Percentiles rank a stretch among this genome's conserved stretches.
phyloP scores from a whole-genome alignment of 2,113 vertebrate species.

The Baryphthengus martii region DNA sequence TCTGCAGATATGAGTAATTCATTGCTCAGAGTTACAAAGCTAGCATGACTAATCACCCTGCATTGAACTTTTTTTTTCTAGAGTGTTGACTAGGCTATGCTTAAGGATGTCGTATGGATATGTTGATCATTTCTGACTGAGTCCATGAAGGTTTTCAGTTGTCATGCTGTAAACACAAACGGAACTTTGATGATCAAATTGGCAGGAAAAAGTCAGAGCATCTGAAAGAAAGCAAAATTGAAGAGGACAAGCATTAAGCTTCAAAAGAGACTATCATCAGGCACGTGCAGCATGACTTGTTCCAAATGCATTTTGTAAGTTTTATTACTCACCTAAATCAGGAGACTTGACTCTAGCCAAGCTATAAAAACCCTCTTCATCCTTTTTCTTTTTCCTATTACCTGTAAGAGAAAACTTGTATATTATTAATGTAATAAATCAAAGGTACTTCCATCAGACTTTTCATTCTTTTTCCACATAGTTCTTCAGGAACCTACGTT shows the following conservation, averaged over 20 bases:
- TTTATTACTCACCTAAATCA: conserved; percentile 41
- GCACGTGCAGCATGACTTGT: background rate
- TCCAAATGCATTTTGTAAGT: background rate
- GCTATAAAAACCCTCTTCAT: background rate
- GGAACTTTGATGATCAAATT: background rate
- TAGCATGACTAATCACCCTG: background rate
- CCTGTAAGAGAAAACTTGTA: background rate
- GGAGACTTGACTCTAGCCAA: background rate
- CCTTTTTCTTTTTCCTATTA: background rate
- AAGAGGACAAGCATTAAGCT: background rate
- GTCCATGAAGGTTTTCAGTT: background rate
- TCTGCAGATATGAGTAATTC: background rate
- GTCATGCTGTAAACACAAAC: background rate
- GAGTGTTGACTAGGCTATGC: background rate
- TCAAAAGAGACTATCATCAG: background rate
- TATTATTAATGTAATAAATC: conserved; percentile 18
- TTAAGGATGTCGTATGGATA: background rate
- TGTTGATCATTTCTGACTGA: background rate
- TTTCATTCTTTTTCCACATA: background rate
- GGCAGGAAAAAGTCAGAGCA: background rate
- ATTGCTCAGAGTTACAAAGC: background rate
- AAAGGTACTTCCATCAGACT: background rate
- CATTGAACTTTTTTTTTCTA: background rate
- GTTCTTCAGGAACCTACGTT: background rate
- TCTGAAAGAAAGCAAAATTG: conserved; percentile 1